Conservation (phyloP, 2,797 vertebrate genomes). For the Mus spretus region DNA sequence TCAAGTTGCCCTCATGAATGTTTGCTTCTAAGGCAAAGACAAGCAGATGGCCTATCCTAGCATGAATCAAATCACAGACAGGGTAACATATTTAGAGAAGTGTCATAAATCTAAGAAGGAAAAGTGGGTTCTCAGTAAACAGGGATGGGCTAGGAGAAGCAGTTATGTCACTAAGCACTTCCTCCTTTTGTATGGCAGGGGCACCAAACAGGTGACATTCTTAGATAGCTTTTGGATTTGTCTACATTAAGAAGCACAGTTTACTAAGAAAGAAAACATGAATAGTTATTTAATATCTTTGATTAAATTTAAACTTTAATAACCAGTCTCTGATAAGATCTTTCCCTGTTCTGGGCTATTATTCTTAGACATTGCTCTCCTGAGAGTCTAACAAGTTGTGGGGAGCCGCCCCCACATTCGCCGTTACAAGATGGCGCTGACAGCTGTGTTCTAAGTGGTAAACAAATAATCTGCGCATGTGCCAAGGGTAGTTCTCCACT, state of each 20-base stretch:
- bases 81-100: conserved; percentile 1
- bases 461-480: no score
- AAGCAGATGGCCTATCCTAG: background rate
- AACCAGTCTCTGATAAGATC: background rate
- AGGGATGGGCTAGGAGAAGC: background rate
- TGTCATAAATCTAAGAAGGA: background rate
- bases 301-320: background rate
- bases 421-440: no score
- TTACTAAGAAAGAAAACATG: background rate
- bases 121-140: conserved; percentile 40
- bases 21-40: background rate
- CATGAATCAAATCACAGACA: background rate
- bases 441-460: no score
- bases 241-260: background rate
- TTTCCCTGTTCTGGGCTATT: background rate
- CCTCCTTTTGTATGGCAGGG: no score
- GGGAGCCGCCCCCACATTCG: no score
- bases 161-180: background rate
- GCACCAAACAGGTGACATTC: background rate
- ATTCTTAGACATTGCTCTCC: background rate
- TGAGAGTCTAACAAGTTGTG: background rate
- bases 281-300: background rate
- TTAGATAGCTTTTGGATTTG: background rate
- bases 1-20: background rate
- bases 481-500: no score